Conservation (phyloP, 1,140 invertebrate genomes). For the Drosophila navojoa region DNA sequence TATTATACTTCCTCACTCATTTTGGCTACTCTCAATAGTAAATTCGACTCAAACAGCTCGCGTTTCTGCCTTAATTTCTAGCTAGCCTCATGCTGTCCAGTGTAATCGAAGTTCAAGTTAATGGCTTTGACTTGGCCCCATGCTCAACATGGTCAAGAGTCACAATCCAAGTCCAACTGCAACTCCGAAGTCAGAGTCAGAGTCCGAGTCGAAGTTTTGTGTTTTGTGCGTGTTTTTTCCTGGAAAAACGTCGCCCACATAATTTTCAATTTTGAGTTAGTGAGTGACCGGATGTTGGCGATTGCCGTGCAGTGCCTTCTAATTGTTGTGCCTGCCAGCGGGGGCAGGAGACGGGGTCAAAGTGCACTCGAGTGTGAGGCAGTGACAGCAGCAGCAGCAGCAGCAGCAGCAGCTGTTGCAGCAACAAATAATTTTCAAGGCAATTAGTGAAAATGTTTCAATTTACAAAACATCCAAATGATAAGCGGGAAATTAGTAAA, state of each 20-base stretch:
- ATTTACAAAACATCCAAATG: constrained; percentile 79
- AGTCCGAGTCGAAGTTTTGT: constrained; percentile 41
- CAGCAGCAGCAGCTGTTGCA: constrained; percentile 30
- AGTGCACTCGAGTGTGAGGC: constrained; percentile 62
- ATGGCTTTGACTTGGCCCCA: constrained; percentile 61
- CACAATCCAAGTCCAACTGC: constrained; percentile 16
- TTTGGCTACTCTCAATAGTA: no score
- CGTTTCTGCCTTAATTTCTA: not conserved
- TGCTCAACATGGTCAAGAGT: constrained; percentile 69
- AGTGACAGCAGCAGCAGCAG: constrained; percentile 11
- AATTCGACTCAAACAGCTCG: not conserved
- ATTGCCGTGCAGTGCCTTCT: constrained; percentile 59
- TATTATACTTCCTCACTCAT: no score
- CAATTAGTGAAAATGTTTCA: constrained; percentile 81
- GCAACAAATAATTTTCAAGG: constrained; percentile 70
- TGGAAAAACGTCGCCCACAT: constrained; percentile 78
- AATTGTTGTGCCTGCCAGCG: constrained; percentile 50
- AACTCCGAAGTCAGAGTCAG: constrained; percentile 11
- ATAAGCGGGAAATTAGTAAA: constrained; percentile 82
- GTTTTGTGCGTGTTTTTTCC: constrained; percentile 61
- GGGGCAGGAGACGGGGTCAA: constrained; percentile 41
- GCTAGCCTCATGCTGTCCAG: constrained; percentile 22
- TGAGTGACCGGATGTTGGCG: constrained; percentile 72
- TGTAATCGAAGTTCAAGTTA: constrained; percentile 66
- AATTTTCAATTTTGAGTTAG: constrained; percentile 75